Conservation (phyloP, 1,140 invertebrate species). For the Physella acuta region DNA sequence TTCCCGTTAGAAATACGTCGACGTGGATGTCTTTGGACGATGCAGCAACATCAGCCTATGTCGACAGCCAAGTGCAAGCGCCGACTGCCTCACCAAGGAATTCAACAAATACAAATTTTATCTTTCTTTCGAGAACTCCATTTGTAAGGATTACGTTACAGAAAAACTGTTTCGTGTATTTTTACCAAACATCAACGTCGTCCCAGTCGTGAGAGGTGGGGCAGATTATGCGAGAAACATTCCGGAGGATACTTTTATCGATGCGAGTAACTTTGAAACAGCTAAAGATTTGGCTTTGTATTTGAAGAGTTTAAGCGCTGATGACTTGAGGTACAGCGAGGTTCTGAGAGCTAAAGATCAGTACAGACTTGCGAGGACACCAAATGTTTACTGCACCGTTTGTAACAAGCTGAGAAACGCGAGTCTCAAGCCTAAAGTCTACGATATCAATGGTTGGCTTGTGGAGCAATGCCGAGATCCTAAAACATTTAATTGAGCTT, state of each 20-base stretch:
- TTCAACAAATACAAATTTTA: constrained; percentile 7
- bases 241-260: background rate
- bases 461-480: too few relatives aligned
- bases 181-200: background rate
- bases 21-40: constrained; percentile 70
- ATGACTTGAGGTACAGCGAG: constrained; percentile 5
- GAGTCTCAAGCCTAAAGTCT: too few relatives aligned
- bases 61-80: background rate
- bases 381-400: too few relatives aligned
- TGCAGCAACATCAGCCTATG: constrained; percentile 58
- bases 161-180: constrained; percentile 4
- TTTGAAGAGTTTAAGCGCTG: background rate
- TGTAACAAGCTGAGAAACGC: too few relatives aligned
- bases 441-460: too few relatives aligned
- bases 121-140: constrained; percentile 12
- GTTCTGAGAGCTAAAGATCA: constrained; percentile 1
- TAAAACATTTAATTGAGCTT: too few relatives aligned
- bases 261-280: constrained; percentile 1
- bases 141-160: constrained; percentile 9
- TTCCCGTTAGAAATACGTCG: constrained; percentile 66
- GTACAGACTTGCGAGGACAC: too few relatives aligned
- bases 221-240: background rate
- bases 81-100: too few relatives aligned
- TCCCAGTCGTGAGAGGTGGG: constrained; percentile 6
- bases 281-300: background rate